Conservation (phyloP, 2,797 vertebrate genomes). For the Podarcis siculus region DNA sequence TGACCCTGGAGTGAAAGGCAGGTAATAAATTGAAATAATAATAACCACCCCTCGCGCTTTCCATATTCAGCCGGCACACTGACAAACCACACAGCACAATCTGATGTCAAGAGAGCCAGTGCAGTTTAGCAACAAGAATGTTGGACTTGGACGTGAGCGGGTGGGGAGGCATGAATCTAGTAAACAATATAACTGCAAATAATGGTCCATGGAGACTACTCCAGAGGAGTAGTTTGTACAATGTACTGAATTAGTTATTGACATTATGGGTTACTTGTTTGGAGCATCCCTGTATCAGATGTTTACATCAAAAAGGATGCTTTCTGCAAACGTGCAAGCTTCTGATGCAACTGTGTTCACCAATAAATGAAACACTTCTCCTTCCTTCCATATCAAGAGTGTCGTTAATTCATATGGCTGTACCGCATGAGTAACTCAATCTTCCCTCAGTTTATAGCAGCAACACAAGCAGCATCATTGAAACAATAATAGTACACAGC, state of each 20-base stretch:
- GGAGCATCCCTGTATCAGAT: not conserved
- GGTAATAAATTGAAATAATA: no score
- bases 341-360: not conserved
- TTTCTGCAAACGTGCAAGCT: not conserved
- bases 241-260: not conserved
- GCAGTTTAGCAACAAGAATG: not conserved
- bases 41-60: not conserved
- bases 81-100: not conserved
- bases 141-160: not conserved
- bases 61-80: not conserved
- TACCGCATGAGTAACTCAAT: not conserved
- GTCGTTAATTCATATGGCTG: no score
- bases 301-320: not conserved
- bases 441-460: not conserved
- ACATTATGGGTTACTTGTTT: not conserved
- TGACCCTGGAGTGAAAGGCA: no score
- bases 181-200: not conserved
- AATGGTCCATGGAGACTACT: not conserved
- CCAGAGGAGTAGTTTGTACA: not conserved
- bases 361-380: not conserved
- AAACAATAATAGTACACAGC: not conserved
- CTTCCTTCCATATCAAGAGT: not conserved
- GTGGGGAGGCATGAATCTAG: not conserved
- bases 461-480: not conserved
- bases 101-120: not conserved